A percentile compares a stretch with the other conserved stretches of the same genome.
Conservation (phyloP, 2,797 vertebrate species). For the Lerista edwardsae region DNA sequence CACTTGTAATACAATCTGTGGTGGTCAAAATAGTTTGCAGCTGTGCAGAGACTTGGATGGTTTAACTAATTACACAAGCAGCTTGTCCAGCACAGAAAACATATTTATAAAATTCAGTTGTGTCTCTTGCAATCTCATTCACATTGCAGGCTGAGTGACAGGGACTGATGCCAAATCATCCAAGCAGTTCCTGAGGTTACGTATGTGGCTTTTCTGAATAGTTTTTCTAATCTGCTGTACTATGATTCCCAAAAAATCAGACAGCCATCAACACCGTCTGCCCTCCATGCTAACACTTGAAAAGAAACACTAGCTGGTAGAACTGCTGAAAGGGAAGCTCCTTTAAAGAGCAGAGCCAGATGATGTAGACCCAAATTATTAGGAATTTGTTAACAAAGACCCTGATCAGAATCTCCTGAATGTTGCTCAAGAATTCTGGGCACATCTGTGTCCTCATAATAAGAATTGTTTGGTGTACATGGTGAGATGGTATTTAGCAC, state of each 20-base stretch:
- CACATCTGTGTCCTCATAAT: slow-evolving; percentile 43
- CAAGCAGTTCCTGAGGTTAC: slow-evolving; percentile 33
- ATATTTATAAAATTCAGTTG: neutral
- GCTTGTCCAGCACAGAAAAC: neutral
- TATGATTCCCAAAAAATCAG: slow-evolving; percentile 32
- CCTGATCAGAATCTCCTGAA: slow-evolving; percentile 49
- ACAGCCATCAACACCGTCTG: neutral
- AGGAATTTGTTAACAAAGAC: slow-evolving; percentile 14
- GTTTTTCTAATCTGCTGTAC: slow-evolving; percentile 17
- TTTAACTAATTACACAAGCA: slow-evolving; percentile 14
- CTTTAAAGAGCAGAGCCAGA: neutral
- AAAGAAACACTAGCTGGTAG: neutral
- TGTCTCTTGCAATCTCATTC: neutral
- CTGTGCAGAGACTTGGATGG: fast-evolving
- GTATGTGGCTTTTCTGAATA: slow-evolving; percentile 25
- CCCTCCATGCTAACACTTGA: neutral
- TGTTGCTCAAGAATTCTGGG: neutral
- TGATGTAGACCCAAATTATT: slow-evolving; percentile 20
- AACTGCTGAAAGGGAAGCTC: neutral
- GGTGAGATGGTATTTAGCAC: slow-evolving; percentile 18
- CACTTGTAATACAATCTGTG: slow-evolving; percentile 12
- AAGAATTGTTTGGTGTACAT: neutral
- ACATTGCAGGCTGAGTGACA: fast-evolving
- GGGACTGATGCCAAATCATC: neutral
- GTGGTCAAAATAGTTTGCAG: slow-evolving; percentile 6